phyloP scores from a whole-genome alignment of 35 echinoderm and acorn worm species.

The Nesometra sesokonis region DNA sequence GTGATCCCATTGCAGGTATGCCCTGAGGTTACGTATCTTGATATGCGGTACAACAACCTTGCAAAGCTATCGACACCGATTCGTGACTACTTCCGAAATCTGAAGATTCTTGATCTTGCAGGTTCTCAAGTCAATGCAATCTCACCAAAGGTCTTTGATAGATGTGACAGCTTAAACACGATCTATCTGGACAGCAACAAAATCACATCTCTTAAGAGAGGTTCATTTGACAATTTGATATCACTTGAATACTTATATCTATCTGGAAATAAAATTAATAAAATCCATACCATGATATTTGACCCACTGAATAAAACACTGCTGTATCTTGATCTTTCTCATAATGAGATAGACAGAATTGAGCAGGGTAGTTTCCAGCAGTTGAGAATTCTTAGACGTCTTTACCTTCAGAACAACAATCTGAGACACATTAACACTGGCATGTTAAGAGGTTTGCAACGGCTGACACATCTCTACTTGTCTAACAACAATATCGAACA shows the following conservation, averaged over 20 bases:
- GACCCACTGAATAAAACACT: constrained; percentile 12
- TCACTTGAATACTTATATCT: background rate
- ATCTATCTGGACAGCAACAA: background rate
- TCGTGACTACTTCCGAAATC: background rate
- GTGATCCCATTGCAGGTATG: background rate
- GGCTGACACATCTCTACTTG: constrained; percentile 30
- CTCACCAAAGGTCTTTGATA: constrained; percentile 6
- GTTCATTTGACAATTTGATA: background rate
- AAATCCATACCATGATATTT: background rate
- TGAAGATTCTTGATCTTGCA: background rate
- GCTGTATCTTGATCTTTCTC: constrained; percentile 33
- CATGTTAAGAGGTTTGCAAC: constrained; percentile 4
- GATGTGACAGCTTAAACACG: background rate
- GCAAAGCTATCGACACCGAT: background rate
- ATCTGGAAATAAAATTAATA: background rate
- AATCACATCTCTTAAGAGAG: background rate
- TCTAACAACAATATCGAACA: constrained; percentile 9
- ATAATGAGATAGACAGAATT: constrained; percentile 21
- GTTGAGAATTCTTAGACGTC: background rate
- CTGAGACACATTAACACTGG: background rate
- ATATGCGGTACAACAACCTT: constrained; percentile 37
- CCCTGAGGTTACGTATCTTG: constrained; percentile 13
- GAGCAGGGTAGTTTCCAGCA: background rate
- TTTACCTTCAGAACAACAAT: constrained; percentile 41
- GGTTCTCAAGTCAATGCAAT: background rate